Percentiles rank a stretch among this genome's conserved stretches.
phyloP scores from a whole-genome alignment of 1,140 invertebrate genomes.

The Heterodera carotae region DNA sequence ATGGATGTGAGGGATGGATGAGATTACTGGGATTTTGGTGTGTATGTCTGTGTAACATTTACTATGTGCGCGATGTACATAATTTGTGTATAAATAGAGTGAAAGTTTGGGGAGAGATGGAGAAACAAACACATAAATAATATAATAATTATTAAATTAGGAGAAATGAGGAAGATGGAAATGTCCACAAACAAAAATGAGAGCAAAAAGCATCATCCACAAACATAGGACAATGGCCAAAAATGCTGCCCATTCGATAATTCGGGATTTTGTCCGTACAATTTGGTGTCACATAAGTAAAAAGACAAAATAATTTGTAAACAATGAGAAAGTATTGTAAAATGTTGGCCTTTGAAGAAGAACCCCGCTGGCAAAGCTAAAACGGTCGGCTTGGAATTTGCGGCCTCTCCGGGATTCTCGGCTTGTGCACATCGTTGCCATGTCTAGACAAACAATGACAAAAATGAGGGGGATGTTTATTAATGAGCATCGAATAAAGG shows the following conservation, averaged over 20 bases:
- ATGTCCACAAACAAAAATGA: not conserved
- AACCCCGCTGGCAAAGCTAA: not conserved
- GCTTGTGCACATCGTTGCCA: conserved; percentile 25
- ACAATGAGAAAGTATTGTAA: not conserved
- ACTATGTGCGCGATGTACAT: not conserved
- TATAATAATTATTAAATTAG: not conserved
- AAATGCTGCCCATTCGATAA: too few relatives aligned
- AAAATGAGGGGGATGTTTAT: not conserved
- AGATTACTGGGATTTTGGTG: conserved; percentile 9
- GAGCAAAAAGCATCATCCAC: not conserved
- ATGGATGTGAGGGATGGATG: not conserved
- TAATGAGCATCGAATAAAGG: too few relatives aligned
- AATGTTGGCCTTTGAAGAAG: not conserved
- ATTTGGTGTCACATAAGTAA: not conserved
- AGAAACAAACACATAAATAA: not conserved
- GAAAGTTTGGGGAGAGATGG: not conserved
- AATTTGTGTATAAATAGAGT: too few relatives aligned
- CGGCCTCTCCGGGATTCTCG: conserved; percentile 27
- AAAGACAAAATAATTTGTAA: not conserved
- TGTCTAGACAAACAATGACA: conserved; percentile 13
- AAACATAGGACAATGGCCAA: not conserved
- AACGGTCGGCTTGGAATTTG: conserved; percentile 31
- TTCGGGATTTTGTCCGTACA: too few relatives aligned
- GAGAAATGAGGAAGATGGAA: not conserved
- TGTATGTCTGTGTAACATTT: not conserved